Conservation (phyloP, 2,113 vertebrate genomes). For the Hypomesus transpacificus region DNA sequence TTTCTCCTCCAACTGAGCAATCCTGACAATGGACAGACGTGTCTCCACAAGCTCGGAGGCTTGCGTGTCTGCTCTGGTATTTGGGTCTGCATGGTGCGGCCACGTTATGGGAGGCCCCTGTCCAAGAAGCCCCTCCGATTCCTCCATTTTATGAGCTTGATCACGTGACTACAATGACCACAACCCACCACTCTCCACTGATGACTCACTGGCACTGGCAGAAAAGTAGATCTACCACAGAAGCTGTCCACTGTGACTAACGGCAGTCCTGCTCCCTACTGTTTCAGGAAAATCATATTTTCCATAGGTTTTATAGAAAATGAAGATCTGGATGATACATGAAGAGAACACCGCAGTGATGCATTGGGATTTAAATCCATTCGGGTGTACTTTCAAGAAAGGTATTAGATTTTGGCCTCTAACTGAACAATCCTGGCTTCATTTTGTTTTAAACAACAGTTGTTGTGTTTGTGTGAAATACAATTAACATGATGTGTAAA, state of each 20-base stretch:
- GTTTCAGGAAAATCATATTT: slow-evolving; percentile 40
- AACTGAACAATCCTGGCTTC: slow-evolving; percentile 43
- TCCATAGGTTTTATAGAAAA: not conserved
- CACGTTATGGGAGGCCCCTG: slow-evolving; percentile 61
- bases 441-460: slow-evolving; percentile 61
- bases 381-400: too few species aligned
- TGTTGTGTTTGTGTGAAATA: slow-evolving; percentile 44
- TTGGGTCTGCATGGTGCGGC: slow-evolving; percentile 48
- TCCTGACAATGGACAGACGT: slow-evolving; percentile 44
- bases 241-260: not conserved
- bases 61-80: slow-evolving; percentile 31
- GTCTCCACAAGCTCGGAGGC: slow-evolving; percentile 34
- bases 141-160: slow-evolving; percentile 56
- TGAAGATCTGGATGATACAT: too few species aligned
- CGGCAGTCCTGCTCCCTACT: too few species aligned
- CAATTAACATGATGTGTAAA: slow-evolving; percentile 44
- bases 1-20: not conserved
- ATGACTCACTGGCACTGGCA: slow-evolving; percentile 40
- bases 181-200: slow-evolving; percentile 42
- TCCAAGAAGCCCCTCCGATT: slow-evolving; percentile 42
- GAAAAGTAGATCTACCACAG: slow-evolving; percentile 27
- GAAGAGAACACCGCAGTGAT: too few species aligned
- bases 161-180: slow-evolving; percentile 60
- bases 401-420: too few species aligned
- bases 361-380: too few species aligned